Percentiles rank a stretch among this genome's conserved stretches.
Evolutionary conservation across 2,113 vertebrate species (phyloP).

Genomic region (Corydoras sp.): DNA sequence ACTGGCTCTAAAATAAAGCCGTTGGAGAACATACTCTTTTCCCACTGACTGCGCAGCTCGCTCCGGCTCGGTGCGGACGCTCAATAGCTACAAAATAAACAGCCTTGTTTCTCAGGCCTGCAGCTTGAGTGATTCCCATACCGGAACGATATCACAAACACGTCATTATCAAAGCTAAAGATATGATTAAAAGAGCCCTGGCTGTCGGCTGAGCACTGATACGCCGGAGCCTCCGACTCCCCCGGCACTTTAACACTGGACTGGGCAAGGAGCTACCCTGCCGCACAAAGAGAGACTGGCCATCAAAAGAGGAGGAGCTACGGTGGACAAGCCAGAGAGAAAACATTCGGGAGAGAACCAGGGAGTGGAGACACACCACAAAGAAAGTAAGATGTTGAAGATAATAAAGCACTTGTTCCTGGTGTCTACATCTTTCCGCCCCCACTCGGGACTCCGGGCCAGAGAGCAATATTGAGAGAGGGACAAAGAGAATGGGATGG

Average conservation of each 20-base stretch:
- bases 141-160: constrained; percentile 60
- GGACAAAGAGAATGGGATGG: constrained; percentile 34
- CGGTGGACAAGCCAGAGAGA: not conserved
- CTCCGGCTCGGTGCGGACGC: constrained; percentile 69
- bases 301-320: constrained; percentile 21
- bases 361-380: constrained; percentile 24
- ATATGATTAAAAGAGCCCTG: constrained; percentile 45
- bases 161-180: constrained; percentile 64
- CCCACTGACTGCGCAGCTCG: constrained; percentile 68
- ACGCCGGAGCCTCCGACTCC: constrained; percentile 15
- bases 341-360: constrained; percentile 34
- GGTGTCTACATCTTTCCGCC: constrained; percentile 30
- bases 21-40: constrained; percentile 63
- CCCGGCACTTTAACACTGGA: constrained; percentile 11
- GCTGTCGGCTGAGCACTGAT: constrained; percentile 1
- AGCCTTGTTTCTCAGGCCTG: constrained; percentile 69
- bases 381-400: constrained; percentile 33
- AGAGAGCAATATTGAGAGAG: constrained; percentile 37
- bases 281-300: constrained; percentile 10
- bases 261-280: constrained; percentile 28
- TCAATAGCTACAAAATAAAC: constrained; percentile 72
- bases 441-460: constrained; percentile 32
- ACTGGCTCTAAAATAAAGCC: constrained; percentile 63
- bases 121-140: constrained; percentile 63
- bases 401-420: constrained; percentile 41